Base-by-base conservation (phyloP, 2,113 vertebrate species). In the Dryoscopus gambensis region DNA sequence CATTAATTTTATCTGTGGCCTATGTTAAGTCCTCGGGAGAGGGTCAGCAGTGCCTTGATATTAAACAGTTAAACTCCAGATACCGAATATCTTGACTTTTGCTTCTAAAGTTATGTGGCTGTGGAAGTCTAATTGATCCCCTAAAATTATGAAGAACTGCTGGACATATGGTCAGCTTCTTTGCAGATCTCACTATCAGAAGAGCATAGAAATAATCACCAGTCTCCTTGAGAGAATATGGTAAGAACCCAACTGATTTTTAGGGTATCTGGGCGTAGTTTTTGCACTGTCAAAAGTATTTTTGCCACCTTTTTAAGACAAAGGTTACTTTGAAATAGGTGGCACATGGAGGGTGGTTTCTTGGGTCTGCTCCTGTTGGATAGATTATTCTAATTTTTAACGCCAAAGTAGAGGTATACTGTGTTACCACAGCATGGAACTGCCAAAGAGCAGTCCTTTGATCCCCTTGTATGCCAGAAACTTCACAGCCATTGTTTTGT, bases 361-460 rank as follows among this genome's bases (percentile, higher is more conserved):
- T n/a, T 28, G 28, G 1, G 4, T 74, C 67, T 77, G 24, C 11
- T 76, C 2, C 22, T 49, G 2, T 62, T 79, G 14, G 21, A 19
- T 20, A 27, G 20, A 11, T 57, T 62, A 14, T 63, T 75, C 18
- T 80, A 10, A 37, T 50, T 22, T 90, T 93, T 46, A 68, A 73
- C 9, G 8, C 11, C 5, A 9, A 71, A 59, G 15, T 2, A 63
- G 27, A 30, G 3, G 1, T 39, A 11, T 28, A 9, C 1, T 44
- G 4, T 53, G 31, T 37, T 56, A 57, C 42, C 33, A 20, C 10
- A 50, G 23, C 7, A 20, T 7, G 18, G 12, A 87, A 18, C 11
- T 49, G 27, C 22, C 31, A 57, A 64, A 37, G 18, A 56, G 7
- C 5, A 49, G 6, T 10, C 19, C 40, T 59, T 28, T n/a, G 7